Base-by-base conservation (phyloP, 1,140 invertebrate species). In the Nymphalis io region DNA sequence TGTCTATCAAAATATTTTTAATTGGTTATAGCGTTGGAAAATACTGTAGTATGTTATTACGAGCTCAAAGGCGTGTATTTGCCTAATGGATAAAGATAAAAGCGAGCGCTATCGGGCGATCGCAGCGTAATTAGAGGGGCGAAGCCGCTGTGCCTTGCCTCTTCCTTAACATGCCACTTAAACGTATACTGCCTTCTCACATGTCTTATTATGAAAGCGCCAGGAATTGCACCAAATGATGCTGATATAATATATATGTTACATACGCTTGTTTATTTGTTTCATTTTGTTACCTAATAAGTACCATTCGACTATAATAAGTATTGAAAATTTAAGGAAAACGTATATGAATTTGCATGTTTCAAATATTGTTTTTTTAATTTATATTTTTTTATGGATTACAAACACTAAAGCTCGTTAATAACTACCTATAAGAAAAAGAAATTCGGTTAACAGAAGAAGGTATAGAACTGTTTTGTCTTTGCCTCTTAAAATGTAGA, bases 1-100 rank as follows among this genome's bases (percentile, higher is more conserved):
- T 89, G 83, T 88, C 87, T 88, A 91, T 91, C 85, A 89, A 91
- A 91, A 89, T 89, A 84, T 89, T 88, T 88, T 89, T 89, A 91
- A 89, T 91, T 88, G 86, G 78, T 84, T 86, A 83, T 81, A 80
- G 82, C 79, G 84, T 84, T 82, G 81, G 78, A 85, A 88, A 86
- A 87, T 89, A 83, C 70, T 85, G 81, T 87, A 84, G 77, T 84
- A 79, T 91, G 65, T 91, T 75, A 89, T 91, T 91, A 89, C 40
- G 70, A 68, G 75, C 75, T 83, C 77, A 83, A 84, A 90, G 86
- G 83, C 85, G 87, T 89, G 87, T 91, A 91, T 91, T 91, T 91
- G 87, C 83, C 84, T 91, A 91, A 91, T 91, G 89, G 89, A 89
- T 84, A 81, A 71, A 90, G 87, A 91, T 91, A 89, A 91, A 89